These are phyloP conservation scores for Eledona agricola DNA, from an alignment of 2,888 invertebrate species.

Conservation along the genomic window DNA sequence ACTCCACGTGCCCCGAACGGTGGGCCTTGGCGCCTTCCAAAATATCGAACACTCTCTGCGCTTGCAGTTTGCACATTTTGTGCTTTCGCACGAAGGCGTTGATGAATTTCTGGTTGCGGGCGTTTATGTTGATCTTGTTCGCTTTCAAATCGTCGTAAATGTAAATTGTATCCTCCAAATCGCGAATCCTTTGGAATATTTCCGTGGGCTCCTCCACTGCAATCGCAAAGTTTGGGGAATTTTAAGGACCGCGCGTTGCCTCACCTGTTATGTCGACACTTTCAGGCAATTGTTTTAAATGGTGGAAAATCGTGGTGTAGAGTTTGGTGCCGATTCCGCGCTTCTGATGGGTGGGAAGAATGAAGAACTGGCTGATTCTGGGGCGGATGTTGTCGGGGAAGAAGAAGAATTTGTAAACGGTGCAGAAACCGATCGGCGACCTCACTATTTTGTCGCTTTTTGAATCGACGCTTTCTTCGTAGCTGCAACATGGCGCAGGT, in stretches of 20 bases:
- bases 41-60: conserved; percentile 49
- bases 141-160: conserved; percentile 42
- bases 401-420: conserved; percentile 94
- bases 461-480: conserved; percentile 73
- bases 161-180: conserved; percentile 60
- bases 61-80: conserved; percentile 50
- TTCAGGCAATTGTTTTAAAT: conserved; percentile 59
- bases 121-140: conserved; percentile 29
- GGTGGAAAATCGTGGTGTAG: conserved; percentile 60
- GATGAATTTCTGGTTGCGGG: conserved; percentile 38
- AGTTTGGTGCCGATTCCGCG: conserved; percentile 86
- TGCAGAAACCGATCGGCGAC: conserved; percentile 87
- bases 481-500: conserved; percentile 69
- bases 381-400: conserved; percentile 89
- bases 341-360: conserved; percentile 91
- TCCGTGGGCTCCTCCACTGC: conserved; percentile 94
- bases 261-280: conserved; percentile 78
- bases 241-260: conserved; percentile 13
- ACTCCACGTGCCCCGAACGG: conserved; percentile 35
- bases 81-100: conserved; percentile 41
- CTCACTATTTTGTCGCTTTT: conserved; percentile 68
- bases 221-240: conserved; percentile 34
- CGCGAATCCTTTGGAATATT: conserved; percentile 87
- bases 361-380: conserved; percentile 90
- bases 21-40: conserved; percentile 44